Base-by-base conservation (phyloP, 2,797 vertebrate species). In the Acridotheres tristis region DNA sequence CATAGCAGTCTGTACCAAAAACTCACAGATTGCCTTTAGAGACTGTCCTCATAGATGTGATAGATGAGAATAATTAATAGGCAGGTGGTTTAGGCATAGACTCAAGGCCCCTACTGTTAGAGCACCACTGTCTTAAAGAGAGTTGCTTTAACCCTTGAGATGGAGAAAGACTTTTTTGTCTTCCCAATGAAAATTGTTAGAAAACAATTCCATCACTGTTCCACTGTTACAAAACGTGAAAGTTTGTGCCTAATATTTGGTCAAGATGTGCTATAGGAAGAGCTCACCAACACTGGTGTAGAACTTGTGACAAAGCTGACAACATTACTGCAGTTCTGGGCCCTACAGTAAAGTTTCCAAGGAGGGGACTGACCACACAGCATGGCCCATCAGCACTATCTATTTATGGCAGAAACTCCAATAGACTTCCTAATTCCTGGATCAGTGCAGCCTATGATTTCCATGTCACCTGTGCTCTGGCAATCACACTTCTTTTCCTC, bases 31-130 rank as follows among this genome's bases (percentile, higher is more conserved):
- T 76, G 61, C 59, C 71, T 71, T 36, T 77, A 68, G 76, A 95
- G 78, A 77, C 65, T 51, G 53, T 38, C 13, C 40, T 80, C 30
- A 59, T 18, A 59, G 75, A 74, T 55, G 57, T 82, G 75, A 90
- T 62, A 84, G 34, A 94, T 87, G 67, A 71, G 74, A 75, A 84
- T 84, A 91, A 77, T 80, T 92, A 95, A 87, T 65, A 93, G n/a
- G 65, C 72, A 80, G 75, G 38, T 89, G 47, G 47, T 92, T 93
- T 80, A 80, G 72, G 84, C 77, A 65, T 4, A 74, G 42, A 66
- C 22, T 73, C 65, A 80, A 77, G 54, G 47, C 30, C 38, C 63
- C 59, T 71, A 45, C 81, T 89, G 63, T 76, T 57, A 69, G 36
- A 85, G 51, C 67, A 79, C 36, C 57, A 48, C 21, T 66, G n/a